Evolutionary conservation across 2,888 invertebrate genomes (phyloP).

Genomic region (Theodoxus fluviatilis): DNA sequence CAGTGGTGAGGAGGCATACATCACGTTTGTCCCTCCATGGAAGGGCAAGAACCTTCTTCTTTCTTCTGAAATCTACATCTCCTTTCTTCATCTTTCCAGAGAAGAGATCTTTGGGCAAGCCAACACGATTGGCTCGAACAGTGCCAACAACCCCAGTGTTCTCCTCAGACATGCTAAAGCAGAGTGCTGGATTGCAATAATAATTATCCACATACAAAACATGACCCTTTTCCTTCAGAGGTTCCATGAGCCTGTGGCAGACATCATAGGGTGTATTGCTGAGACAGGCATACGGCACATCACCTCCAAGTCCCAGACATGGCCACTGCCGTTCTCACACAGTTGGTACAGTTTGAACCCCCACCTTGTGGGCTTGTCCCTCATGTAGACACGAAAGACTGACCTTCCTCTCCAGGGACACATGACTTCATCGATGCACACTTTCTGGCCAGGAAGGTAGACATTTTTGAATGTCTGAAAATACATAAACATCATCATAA

Average conservation of each 20-base stretch:
- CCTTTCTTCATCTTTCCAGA: not conserved
- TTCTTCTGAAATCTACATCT: not conserved
- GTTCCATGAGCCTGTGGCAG: constrained; percentile 1
- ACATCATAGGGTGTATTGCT: constrained; percentile 23
- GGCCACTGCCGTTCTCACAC: constrained; percentile 9
- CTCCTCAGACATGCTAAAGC: not conserved
- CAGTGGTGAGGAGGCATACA: constrained; percentile 16
- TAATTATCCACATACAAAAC: constrained; percentile 28
- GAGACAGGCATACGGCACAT: not conserved
- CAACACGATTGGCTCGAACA: constrained; percentile 19
- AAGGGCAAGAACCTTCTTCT: not conserved
- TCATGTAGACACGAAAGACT: constrained; percentile 9
- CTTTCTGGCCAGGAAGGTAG: not conserved
- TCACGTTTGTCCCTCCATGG: constrained; percentile 29
- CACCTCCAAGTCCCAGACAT: constrained; percentile 14
- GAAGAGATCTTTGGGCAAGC: constrained; percentile 25
- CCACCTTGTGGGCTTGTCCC: constrained; percentile 21
- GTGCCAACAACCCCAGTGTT: constrained; percentile 25
- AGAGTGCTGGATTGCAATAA: constrained; percentile 25
- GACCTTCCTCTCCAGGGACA: constrained; percentile 19
- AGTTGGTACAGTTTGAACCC: constrained; percentile 12
- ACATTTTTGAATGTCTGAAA: not conserved
- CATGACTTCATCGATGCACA: constrained; percentile 18
- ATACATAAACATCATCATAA: no score
- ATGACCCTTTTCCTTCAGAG: constrained; percentile 6